Percentiles rank a stretch among this genome's conserved stretches.
Evolutionary conservation across 2,888 invertebrate species (phyloP).

Genomic region (Drosophila algonquin): DNA sequence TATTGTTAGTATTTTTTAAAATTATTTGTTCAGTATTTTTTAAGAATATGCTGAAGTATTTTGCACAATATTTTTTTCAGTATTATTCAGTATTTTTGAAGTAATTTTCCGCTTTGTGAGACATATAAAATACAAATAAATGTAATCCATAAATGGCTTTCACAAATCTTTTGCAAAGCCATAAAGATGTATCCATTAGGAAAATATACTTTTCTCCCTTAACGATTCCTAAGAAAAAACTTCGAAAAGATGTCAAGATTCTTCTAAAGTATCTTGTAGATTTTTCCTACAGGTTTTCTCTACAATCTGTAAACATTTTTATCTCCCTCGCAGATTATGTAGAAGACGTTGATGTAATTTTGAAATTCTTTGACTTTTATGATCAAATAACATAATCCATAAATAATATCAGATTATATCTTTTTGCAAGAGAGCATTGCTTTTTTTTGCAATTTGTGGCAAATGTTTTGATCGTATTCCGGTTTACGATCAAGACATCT

Average conservation of each 20-base stretch:
- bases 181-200: not conserved
- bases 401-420: not conserved
- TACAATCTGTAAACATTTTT: constrained; percentile 16
- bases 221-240: not conserved
- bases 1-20: too few species aligned
- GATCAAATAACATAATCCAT: not conserved
- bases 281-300: not conserved
- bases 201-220: not conserved
- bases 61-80: not conserved
- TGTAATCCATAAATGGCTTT: constrained; percentile 18
- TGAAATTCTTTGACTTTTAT: not conserved
- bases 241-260: not conserved
- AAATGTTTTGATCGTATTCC: constrained; percentile 16
- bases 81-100: not conserved
- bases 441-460: constrained; percentile 12
- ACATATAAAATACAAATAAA: not conserved
- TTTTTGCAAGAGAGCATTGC: not conserved
- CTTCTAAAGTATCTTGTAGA: not conserved
- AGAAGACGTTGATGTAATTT: not conserved
- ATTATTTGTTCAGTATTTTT: too few species aligned
- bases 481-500: not conserved
- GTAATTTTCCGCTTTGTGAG: not conserved
- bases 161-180: constrained; percentile 2
- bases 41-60: too few species aligned
- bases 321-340: not conserved